phyloP scores from a whole-genome alignment of 2,113 vertebrate genomes.

The Corapipo altera region DNA sequence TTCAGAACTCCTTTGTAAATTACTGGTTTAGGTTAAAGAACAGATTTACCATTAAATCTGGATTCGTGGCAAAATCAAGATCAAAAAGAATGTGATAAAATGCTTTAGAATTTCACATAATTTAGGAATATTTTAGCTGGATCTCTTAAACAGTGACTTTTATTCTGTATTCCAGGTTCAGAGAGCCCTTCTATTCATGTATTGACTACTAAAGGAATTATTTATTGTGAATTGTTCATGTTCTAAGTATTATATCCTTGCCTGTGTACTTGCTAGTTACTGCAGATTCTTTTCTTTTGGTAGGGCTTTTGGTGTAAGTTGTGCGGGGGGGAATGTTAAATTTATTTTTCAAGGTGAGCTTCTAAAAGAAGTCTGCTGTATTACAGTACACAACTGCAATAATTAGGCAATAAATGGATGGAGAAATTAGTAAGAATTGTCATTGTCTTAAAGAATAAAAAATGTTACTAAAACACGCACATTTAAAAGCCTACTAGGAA shows the following conservation, averaged over 20 bases:
- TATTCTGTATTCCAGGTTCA: background rate
- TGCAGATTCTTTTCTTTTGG: background rate
- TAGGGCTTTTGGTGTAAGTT: background rate
- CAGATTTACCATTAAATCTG: background rate
- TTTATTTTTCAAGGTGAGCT: background rate
- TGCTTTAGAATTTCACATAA: background rate
- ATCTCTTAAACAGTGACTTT: background rate
- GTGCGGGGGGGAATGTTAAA: rapidly evolving
- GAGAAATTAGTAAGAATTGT: background rate
- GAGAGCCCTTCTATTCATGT: background rate
- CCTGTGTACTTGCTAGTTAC: background rate
- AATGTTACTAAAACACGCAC: background rate
- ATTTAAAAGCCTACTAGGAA: background rate
- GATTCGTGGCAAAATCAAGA: background rate
- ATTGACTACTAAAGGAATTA: background rate
- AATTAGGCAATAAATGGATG: background rate
- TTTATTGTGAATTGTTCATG: background rate
- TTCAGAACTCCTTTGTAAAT: background rate
- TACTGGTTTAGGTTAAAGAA: background rate
- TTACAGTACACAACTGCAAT: background rate
- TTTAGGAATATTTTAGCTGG: background rate
- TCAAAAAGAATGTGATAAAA: background rate
- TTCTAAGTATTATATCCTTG: background rate
- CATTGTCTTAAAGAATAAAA: background rate
- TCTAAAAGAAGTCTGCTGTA: background rate